These are phyloP conservation scores for Cavia porcellus DNA, from an alignment of 2,113 vertebrate genomes.

Conservation along the genomic window DNA sequence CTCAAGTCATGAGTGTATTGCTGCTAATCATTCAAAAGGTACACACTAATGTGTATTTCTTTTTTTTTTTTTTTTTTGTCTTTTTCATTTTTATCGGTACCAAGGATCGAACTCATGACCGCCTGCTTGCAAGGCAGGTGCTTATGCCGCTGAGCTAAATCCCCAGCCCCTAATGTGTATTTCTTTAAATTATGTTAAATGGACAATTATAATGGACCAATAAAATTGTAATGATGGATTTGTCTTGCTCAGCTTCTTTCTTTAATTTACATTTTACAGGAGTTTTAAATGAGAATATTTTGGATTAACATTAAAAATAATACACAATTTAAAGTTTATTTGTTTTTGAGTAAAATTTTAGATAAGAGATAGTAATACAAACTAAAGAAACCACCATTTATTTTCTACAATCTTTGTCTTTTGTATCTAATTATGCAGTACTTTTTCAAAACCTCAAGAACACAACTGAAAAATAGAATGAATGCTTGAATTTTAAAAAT, in stretches of 20 bases:
- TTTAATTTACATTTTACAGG: conserved; percentile 11
- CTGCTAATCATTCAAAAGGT: neutral
- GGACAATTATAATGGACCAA: neutral
- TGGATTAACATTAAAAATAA: neutral
- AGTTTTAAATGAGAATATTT: neutral
- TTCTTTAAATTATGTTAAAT: conserved; percentile 21
- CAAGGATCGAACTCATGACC: too few species aligned
- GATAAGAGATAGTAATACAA: neutral
- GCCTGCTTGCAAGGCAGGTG: too few species aligned
- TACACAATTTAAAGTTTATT: neutral
- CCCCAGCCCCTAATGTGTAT: too few species aligned
- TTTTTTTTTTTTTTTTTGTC: too few species aligned
- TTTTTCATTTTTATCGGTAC: too few species aligned
- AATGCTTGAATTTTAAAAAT: neutral
- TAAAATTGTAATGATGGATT: neutral
- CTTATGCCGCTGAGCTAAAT: too few species aligned
- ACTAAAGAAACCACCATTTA: neutral
- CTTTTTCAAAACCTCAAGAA: neutral
- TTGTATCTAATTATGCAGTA: neutral
- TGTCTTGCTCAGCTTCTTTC: neutral
- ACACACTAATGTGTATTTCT: neutral
- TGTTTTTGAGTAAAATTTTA: neutral
- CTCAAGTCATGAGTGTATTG: neutral
- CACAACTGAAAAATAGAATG: neutral
- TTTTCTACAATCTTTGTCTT: neutral